Evolutionary conservation across 2,113 vertebrate species (phyloP).

Genomic region (Piaya cayana): DNA sequence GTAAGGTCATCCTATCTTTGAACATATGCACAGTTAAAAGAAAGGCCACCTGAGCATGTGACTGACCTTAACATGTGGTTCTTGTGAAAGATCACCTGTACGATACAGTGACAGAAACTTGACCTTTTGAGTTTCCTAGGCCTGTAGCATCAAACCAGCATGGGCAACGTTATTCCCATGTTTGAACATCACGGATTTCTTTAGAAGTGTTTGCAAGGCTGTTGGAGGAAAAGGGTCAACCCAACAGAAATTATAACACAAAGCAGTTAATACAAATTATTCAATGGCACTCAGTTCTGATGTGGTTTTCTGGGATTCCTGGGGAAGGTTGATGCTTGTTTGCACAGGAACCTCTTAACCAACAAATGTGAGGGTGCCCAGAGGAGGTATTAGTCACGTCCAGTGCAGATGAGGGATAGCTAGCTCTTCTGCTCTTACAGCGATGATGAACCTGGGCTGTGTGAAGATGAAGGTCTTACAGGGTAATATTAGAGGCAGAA

Average conservation of each 20-base stretch:
- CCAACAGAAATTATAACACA: background rate
- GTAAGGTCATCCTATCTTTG: background rate
- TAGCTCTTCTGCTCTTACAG: background rate
- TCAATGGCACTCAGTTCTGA: background rate
- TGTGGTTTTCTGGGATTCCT: background rate
- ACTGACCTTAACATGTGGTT: background rate
- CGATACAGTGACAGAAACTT: background rate
- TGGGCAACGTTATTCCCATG: background rate
- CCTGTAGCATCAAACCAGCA: background rate
- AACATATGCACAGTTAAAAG: background rate
- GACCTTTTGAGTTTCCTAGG: background rate
- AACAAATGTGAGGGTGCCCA: background rate
- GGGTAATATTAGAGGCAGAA: background rate
- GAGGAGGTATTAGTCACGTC: background rate
- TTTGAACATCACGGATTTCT: background rate
- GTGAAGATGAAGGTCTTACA: background rate
- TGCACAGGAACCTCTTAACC: background rate
- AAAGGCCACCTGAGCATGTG: background rate
- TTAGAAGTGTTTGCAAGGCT: background rate
- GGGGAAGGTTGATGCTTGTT: background rate
- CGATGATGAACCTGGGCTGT: background rate
- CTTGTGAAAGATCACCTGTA: background rate
- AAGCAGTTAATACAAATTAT: background rate
- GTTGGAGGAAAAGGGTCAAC: background rate
- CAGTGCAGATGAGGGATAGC: background rate